phyloP scores from a whole-genome alignment of 1,140 invertebrate genomes.

The Episyrphus balteatus region DNA sequence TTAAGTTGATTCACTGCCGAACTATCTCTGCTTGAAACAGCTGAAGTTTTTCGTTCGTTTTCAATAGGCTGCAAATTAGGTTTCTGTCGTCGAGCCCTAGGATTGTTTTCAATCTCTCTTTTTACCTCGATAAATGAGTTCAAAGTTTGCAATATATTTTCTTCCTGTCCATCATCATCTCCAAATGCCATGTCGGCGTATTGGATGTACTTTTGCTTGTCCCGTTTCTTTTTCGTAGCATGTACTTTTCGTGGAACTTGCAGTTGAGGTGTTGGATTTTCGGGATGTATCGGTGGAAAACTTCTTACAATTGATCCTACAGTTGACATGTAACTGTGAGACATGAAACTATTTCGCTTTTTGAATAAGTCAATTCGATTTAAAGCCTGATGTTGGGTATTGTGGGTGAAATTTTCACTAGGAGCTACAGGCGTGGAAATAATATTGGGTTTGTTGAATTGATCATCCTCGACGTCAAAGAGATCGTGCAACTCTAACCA shows the following conservation, averaged over 20 bases:
- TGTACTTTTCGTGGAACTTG: constrained; percentile 3
- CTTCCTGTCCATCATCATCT: constrained; percentile 20
- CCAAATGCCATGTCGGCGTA: constrained; percentile 25
- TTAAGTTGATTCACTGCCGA: too few species aligned
- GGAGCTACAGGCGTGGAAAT: background rate
- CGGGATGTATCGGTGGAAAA: constrained; percentile 27
- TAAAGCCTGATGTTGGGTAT: constrained; percentile 10
- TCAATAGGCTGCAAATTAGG: constrained; percentile 8
- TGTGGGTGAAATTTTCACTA: background rate
- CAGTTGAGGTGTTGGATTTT: constrained; percentile 8
- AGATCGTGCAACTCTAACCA: constrained; percentile 34
- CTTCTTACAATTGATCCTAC: constrained; percentile 25
- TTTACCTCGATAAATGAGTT: constrained; percentile 30
- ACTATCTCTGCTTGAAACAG: too few species aligned
- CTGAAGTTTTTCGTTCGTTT: too few species aligned
- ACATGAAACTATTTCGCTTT: constrained; percentile 28
- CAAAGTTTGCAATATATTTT: constrained; percentile 29
- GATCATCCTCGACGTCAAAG: constrained; percentile 13
- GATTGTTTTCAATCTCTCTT: constrained; percentile 18
- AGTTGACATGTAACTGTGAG: constrained; percentile 24
- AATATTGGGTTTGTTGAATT: background rate
- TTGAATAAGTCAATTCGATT: constrained; percentile 30
- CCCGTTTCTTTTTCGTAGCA: constrained; percentile 1
- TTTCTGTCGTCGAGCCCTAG: constrained; percentile 2
- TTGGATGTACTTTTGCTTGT: constrained; percentile 20